A percentile compares a stretch with the other conserved stretches of the same genome.
Evolutionary conservation across 2,888 invertebrate species (phyloP).

Genomic region (Torymus aiolomorphi): DNA sequence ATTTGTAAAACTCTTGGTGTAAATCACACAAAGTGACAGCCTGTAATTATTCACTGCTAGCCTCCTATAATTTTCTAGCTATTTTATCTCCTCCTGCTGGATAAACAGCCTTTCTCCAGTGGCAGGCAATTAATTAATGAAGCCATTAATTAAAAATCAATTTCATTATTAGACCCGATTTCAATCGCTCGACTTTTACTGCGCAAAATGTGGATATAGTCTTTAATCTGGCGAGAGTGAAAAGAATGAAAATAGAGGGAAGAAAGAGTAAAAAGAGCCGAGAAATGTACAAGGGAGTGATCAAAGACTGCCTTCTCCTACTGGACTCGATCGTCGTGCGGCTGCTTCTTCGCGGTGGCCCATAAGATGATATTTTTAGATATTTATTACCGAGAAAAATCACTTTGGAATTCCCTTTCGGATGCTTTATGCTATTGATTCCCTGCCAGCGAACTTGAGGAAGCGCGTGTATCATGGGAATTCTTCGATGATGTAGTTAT

Average conservation of each 20-base stretch:
- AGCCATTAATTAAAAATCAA: conserved; percentile 30
- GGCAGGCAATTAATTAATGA: conserved; percentile 18
- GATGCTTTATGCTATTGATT: conserved; percentile 8
- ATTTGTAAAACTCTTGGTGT: not conserved
- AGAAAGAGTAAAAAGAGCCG: no score
- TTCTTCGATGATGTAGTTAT: conserved; percentile 29
- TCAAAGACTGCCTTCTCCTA: not conserved
- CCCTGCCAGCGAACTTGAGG: not conserved
- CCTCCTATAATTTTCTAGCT: not conserved
- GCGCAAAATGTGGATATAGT: not conserved
- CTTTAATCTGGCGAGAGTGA: not conserved
- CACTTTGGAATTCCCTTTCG: conserved; percentile 18
- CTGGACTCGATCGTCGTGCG: not conserved
- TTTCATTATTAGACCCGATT: conserved; percentile 1
- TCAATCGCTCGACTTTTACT: conserved; percentile 13
- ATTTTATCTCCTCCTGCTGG: not conserved
- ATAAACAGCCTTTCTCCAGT: not conserved
- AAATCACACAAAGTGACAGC: conserved; percentile 7
- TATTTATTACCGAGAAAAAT: conserved; percentile 45
- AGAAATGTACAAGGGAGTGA: not conserved
- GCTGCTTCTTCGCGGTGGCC: conserved; percentile 24
- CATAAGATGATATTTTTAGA: conserved; percentile 34
- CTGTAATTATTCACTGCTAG: not conserved
- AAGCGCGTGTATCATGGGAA: conserved; percentile 4
- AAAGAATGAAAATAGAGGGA: not conserved